Conservation (phyloP, 2,797 vertebrate species). For the Balearica regulorum region DNA sequence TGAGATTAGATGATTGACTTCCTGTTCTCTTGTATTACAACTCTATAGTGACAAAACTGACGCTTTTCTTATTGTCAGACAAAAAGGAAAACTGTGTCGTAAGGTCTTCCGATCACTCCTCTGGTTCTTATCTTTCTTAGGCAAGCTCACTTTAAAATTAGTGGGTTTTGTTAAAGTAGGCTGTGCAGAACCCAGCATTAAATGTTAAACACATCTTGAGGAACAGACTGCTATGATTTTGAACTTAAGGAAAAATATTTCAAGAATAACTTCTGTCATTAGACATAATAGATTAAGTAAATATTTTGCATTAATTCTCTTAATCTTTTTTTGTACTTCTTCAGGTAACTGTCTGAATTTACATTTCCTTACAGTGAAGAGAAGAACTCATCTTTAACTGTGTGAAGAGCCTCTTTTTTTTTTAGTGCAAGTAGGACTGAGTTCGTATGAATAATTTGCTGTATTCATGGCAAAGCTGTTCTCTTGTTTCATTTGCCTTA, state of each 20-base stretch:
- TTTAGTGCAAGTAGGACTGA: neutral
- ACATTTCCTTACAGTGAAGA: neutral
- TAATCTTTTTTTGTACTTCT: neutral
- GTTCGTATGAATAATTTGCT: neutral
- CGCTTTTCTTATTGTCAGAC: neutral
- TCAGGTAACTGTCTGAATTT: neutral
- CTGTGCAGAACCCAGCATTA: neutral
- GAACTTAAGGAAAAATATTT: neutral
- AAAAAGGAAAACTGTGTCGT: neutral
- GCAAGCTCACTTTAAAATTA: neutral
- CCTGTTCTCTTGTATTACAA: neutral
- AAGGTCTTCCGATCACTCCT: neutral
- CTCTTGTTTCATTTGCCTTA: neutral
- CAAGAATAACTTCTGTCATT: neutral
- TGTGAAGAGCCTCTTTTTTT: neutral
- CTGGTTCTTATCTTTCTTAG: neutral
- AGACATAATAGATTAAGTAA: neutral
- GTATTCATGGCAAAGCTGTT: neutral
- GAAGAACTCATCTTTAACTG: neutral
- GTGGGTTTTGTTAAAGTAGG: neutral
- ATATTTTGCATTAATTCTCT: neutral
- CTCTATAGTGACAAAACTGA: neutral
- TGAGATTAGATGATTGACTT: neutral
- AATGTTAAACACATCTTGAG: neutral
- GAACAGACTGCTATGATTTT: neutral